These are phyloP conservation scores for Acholoe squamosa DNA, from an alignment of 2,888 invertebrate species.

Conservation along the genomic window DNA sequence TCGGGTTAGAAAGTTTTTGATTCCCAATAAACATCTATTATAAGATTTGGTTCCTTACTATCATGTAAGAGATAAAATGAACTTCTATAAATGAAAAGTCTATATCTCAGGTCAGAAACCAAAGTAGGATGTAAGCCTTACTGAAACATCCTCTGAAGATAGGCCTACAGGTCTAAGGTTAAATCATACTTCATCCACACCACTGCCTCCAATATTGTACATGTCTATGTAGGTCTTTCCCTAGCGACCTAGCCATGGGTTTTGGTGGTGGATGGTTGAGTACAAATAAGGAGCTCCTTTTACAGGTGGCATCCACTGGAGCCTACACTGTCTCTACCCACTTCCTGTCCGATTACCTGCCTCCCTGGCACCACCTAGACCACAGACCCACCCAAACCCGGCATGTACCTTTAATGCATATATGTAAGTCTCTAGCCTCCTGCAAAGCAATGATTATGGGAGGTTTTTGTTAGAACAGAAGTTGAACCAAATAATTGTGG, in stretches of 20 bases:
- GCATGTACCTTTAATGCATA: too few species aligned
- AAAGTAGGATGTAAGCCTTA: background rate
- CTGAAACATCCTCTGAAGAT: background rate
- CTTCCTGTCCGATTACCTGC: slow-evolving; percentile 12
- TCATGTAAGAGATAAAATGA: too few species aligned
- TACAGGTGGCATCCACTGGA: background rate
- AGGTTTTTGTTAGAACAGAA: too few species aligned
- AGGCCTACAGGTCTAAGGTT: background rate
- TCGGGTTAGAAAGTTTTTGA: too few species aligned
- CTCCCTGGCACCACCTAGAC: background rate
- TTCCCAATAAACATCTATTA: too few species aligned
- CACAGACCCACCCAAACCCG: background rate
- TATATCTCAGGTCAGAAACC: too few species aligned
- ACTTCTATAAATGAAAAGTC: too few species aligned
- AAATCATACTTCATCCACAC: background rate
- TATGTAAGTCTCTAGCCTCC: background rate
- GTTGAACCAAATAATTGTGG: too few species aligned
- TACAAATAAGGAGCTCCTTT: background rate
- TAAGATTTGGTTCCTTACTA: too few species aligned
- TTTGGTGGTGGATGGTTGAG: background rate
- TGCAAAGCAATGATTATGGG: too few species aligned
- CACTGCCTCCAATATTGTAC: background rate
- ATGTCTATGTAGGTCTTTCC: background rate
- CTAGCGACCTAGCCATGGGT: background rate
- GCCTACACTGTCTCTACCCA: background rate